phyloP scores from a whole-genome alignment of 2,113 vertebrate genomes.

The Leucopsar rothschildi region DNA sequence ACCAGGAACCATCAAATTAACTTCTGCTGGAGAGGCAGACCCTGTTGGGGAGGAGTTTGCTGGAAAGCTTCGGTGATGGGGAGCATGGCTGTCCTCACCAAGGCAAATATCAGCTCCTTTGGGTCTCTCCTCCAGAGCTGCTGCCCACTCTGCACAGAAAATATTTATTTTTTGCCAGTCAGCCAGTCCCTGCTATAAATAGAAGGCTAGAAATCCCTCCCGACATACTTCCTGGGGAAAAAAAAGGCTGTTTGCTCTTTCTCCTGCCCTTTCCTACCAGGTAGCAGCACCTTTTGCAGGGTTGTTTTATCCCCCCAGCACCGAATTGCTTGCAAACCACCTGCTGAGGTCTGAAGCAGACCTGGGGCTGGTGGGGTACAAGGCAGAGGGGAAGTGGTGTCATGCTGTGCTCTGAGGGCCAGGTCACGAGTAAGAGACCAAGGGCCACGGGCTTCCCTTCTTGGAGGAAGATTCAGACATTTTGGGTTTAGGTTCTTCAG shows the following conservation, averaged over 20 bases:
- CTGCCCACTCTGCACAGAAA: neutral
- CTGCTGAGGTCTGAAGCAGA: neutral
- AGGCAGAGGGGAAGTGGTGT: neutral
- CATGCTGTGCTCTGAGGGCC: accelerated
- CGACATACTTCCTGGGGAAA: accelerated
- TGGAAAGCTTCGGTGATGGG: neutral
- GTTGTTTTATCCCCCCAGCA: neutral
- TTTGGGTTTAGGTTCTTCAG: neutral
- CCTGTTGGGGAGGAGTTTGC: neutral
- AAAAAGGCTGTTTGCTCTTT: neutral
- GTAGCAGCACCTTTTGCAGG: neutral
- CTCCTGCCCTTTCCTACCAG: neutral
- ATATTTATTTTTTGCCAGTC: neutral
- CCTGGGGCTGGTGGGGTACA: accelerated
- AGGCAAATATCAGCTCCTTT: neutral
- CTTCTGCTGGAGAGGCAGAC: neutral
- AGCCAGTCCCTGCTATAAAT: neutral
- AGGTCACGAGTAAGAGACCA: accelerated
- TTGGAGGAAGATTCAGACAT: accelerated
- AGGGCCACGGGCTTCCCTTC: neutral
- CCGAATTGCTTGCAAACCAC: neutral
- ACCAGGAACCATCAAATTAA: neutral
- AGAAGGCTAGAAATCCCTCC: constrained; percentile 9
- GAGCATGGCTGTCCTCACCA: neutral
- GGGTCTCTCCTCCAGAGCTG: neutral